A percentile compares a stretch with the other conserved stretches of the same genome.
phyloP scores from a whole-genome alignment of 2,888 invertebrate genomes.

The Proisotoma minuta region DNA sequence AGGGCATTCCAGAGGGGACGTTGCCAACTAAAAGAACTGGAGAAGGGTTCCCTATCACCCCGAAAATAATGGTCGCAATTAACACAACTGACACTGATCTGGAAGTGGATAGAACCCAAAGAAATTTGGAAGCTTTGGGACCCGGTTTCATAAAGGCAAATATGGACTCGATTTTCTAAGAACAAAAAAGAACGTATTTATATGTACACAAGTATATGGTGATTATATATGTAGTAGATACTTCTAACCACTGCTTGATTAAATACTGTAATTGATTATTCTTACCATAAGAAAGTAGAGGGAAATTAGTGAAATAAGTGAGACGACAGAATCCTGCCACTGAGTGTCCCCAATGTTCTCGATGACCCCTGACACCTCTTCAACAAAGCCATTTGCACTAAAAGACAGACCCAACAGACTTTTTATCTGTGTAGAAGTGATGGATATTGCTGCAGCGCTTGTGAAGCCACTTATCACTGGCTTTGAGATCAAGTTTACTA shows the following conservation, averaged over 20 bases:
- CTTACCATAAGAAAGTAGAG: conserved; percentile 71
- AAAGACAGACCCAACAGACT: conserved; percentile 66
- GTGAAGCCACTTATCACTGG: conserved; percentile 79
- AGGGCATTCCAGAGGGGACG: conserved; percentile 66
- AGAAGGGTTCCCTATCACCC: conserved; percentile 20
- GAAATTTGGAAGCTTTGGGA: conserved; percentile 54
- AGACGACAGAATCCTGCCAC: conserved; percentile 65
- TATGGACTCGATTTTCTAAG: conserved; percentile 24
- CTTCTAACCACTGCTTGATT: background rate
- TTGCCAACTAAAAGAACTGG: conserved; percentile 49
- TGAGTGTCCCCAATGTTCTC: conserved; percentile 65
- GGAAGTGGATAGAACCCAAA: conserved; percentile 70
- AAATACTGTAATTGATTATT: conserved; percentile 33
- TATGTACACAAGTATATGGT: no score
- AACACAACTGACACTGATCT: conserved; percentile 72
- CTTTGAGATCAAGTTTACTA: conserved; percentile 83
- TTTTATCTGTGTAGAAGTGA: conserved; percentile 80
- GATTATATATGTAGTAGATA: no score
- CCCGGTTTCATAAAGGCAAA: conserved; percentile 13
- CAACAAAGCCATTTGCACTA: conserved; percentile 67
- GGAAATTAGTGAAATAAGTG: conserved; percentile 66
- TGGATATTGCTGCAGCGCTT: conserved; percentile 85
- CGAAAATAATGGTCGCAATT: conserved; percentile 59
- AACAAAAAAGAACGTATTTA: background rate
- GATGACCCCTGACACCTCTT: conserved; percentile 66